Conservation (phyloP, 2,888 invertebrate species). For the Trachelus stipa region DNA sequence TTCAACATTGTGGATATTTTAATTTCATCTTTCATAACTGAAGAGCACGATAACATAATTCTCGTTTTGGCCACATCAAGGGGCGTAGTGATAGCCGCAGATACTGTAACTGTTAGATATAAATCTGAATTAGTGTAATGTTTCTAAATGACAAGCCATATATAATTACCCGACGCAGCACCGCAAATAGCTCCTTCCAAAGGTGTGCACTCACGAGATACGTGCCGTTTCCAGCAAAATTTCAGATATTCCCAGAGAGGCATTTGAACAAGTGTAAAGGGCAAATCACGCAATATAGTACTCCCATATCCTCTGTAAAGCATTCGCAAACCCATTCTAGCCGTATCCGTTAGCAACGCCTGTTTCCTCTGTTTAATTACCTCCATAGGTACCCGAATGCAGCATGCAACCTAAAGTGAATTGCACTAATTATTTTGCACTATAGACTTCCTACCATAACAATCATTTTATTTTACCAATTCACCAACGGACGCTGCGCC, state of each 20-base stretch:
- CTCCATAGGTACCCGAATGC: constrained; percentile 94
- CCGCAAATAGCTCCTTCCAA: constrained; percentile 88
- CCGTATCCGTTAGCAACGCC: constrained; percentile 69
- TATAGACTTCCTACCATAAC: background rate
- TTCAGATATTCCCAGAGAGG: constrained; percentile 96
- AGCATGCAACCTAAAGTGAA: constrained; percentile 80
- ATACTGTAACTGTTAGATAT: constrained; percentile 74
- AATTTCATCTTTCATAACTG: constrained; percentile 62
- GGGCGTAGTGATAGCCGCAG: constrained; percentile 93
- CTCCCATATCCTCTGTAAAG: constrained; percentile 83
- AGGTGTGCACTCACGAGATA: constrained; percentile 68
- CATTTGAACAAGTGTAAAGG: constrained; percentile 95
- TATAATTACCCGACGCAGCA: constrained; percentile 78
- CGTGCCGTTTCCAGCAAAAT: constrained; percentile 66
- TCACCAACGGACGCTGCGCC: constrained; percentile 87
- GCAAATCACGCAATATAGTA: constrained; percentile 85
- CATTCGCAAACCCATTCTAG: constrained; percentile 48
- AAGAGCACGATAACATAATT: constrained; percentile 88
- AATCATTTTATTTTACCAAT: constrained; percentile 72
- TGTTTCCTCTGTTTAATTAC: constrained; percentile 96
- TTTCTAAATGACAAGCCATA: background rate
- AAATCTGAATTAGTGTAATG: background rate
- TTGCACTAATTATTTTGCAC: constrained; percentile 11
- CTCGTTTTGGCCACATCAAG: constrained; percentile 97
- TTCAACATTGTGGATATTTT: constrained; percentile 70